These are phyloP conservation scores for Ploceus nigricollis DNA, from an alignment of 2,113 vertebrate species.

Conservation along the genomic window DNA sequence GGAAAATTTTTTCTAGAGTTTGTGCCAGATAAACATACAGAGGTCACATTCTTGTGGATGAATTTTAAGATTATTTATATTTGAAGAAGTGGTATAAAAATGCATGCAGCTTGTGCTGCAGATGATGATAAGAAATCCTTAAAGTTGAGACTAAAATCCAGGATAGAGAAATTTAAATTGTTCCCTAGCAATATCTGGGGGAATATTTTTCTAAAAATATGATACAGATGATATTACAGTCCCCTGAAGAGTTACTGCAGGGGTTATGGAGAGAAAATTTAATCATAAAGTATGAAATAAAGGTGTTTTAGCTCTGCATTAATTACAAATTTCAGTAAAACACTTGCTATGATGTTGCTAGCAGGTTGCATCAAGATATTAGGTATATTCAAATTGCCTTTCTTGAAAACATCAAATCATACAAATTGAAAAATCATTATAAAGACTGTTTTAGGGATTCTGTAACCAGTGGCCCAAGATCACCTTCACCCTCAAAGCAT, in stretches of 20 bases:
- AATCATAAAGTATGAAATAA: not conserved
- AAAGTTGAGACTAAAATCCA: not conserved
- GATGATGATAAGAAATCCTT: not conserved
- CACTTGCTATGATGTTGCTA: not conserved
- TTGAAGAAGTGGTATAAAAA: not conserved
- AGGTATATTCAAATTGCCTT: not conserved
- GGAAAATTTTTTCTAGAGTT: not conserved
- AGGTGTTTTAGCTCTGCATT: not conserved
- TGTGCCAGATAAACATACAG: not conserved
- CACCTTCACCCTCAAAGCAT: not conserved
- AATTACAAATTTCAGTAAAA: not conserved
- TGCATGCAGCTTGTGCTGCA: not conserved
- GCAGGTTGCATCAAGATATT: not conserved
- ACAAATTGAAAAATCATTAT: not conserved
- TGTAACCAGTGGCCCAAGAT: not conserved
- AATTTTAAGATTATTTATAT: not conserved
- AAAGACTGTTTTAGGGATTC: not conserved
- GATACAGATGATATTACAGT: not conserved
- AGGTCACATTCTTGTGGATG: not conserved
- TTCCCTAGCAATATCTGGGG: not conserved
- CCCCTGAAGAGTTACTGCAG: not conserved
- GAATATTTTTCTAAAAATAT: conserved; percentile 23
- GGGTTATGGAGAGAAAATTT: not conserved
- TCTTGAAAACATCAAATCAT: not conserved
- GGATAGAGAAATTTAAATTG: not conserved